phyloP scores from a whole-genome alignment of 2,113 vertebrate species.

The Pachyramphus minor region DNA sequence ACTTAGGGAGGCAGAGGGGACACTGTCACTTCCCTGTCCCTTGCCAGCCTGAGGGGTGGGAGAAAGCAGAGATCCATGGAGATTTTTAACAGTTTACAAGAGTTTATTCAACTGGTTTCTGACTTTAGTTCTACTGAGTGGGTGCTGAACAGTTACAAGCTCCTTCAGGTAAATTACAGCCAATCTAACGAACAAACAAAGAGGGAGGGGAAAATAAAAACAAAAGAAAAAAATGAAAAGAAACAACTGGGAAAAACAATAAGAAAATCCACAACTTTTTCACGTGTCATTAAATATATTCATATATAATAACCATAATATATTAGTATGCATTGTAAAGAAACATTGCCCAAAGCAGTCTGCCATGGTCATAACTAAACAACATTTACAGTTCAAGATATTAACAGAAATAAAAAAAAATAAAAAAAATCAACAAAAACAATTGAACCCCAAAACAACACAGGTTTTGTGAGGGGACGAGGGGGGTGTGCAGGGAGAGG shows the following conservation, averaged over 20 bases:
- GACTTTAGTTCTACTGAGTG: slow-evolving; percentile 89
- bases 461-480: slow-evolving; percentile 31
- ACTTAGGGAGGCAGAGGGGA: neutral
- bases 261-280: slow-evolving; percentile 91
- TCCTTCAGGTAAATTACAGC: slow-evolving; percentile 83
- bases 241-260: slow-evolving; percentile 65
- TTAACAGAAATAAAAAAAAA: slow-evolving; percentile 74
- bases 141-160: slow-evolving; percentile 89
- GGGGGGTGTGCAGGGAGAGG: neutral
- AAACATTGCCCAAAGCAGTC: slow-evolving; percentile 82
- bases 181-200: slow-evolving; percentile 73
- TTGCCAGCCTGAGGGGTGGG: accelerated
- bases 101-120: slow-evolving; percentile 92
- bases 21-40: neutral
- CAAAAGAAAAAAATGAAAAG: slow-evolving; percentile 53
- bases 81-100: slow-evolving; percentile 74
- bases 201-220: slow-evolving; percentile 36
- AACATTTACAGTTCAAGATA: slow-evolving; percentile 91
- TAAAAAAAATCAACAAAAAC: neutral
- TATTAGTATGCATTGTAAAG: slow-evolving; percentile 99
- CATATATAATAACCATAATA: slow-evolving; percentile 99
- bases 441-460: neutral
- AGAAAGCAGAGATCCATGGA: neutral
- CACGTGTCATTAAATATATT: slow-evolving; percentile 99
- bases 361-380: slow-evolving; percentile 86